These are phyloP conservation scores for Paraescarpia echinospica DNA, from an alignment of 1,140 invertebrate species.

Conservation along the genomic window DNA sequence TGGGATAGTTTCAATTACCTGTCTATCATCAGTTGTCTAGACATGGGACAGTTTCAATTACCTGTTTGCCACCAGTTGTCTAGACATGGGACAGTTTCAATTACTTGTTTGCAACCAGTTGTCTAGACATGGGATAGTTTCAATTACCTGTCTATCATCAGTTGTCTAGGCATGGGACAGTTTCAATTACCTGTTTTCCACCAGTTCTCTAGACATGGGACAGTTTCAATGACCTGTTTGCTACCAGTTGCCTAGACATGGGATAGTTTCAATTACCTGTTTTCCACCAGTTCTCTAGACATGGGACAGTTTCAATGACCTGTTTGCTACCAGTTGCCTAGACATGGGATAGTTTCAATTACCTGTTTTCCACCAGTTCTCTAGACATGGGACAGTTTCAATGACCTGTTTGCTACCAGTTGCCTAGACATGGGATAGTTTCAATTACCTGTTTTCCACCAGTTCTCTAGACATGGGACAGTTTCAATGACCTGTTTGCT, in stretches of 20 bases:
- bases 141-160: not conserved
- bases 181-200: slow-evolving; percentile 76
- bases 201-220: slow-evolving; percentile 90
- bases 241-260: not conserved
- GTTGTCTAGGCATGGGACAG: not conserved
- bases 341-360: not conserved
- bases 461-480: slow-evolving; percentile 87
- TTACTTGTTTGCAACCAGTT: slow-evolving; percentile 91
- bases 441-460: slow-evolving; percentile 81
- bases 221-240: slow-evolving; percentile 40
- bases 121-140: slow-evolving; percentile 75
- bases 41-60: slow-evolving; percentile 67
- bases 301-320: slow-evolving; percentile 64
- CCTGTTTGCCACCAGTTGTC: not conserved
- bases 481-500: not conserved
- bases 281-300: slow-evolving; percentile 96
- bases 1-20: slow-evolving; percentile 33
- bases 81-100: not conserved
- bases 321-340: not conserved
- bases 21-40: slow-evolving; percentile 97
- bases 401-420: not conserved
- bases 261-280: slow-evolving; percentile 59
- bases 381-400: slow-evolving; percentile 73
- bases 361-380: slow-evolving; percentile 94
- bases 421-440: not conserved